These are phyloP conservation scores for Protobothrops flavoviridis DNA, from an alignment of 2,113 vertebrate species.

Conservation along the genomic window DNA sequence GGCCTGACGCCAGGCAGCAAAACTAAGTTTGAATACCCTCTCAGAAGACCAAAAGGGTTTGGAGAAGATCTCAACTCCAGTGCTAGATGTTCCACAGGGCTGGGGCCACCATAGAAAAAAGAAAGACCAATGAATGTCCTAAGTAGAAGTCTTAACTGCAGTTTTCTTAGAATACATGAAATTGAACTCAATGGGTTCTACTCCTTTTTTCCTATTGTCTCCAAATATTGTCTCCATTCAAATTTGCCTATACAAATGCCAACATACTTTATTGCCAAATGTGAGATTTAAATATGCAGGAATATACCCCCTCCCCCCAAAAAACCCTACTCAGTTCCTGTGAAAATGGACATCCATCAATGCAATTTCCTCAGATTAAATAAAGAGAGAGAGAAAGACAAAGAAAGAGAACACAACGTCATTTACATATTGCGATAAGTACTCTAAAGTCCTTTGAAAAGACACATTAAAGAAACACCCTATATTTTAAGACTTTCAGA, in stretches of 20 bases:
- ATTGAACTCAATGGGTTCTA: not conserved
- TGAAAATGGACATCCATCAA: not conserved
- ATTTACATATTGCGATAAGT: not conserved
- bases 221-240: not conserved
- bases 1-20: too few species aligned
- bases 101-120: not conserved
- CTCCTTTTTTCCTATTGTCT: not conserved
- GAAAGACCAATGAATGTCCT: not conserved
- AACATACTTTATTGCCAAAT: not conserved
- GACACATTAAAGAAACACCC: not conserved
- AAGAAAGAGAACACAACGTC: not conserved
- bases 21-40: too few species aligned
- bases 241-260: not conserved
- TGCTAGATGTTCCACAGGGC: too few species aligned
- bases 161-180: not conserved
- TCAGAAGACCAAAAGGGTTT: too few species aligned
- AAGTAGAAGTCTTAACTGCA: not conserved
- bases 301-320: not conserved
- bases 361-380: not conserved
- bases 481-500: not conserved
- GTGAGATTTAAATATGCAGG: not conserved
- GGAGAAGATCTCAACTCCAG: too few species aligned
- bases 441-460: conserved; percentile 5
- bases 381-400: too few species aligned
- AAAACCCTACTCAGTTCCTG: not conserved